These are phyloP conservation scores for Galerucella calmariensis DNA, from an alignment of 2,888 invertebrate species.

Conservation along the genomic window DNA sequence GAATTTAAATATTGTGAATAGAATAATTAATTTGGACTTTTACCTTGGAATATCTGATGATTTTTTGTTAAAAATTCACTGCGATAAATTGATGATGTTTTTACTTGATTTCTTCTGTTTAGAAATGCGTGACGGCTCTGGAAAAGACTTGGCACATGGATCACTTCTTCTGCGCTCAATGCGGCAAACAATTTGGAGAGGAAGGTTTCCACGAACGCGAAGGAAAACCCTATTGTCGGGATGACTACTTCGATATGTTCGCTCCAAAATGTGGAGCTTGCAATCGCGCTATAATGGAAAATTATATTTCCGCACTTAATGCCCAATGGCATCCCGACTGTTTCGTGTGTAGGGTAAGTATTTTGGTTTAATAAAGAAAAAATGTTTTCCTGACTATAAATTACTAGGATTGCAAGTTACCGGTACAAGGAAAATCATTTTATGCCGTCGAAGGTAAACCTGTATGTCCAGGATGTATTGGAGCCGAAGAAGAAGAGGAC, in stretches of 20 bases:
- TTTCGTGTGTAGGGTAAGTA: constrained; percentile 97
- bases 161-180: constrained; percentile 98
- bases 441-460: constrained; percentile 98
- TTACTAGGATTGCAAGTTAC: constrained; percentile 89
- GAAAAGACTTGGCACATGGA: constrained; percentile 99
- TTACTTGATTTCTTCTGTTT: constrained; percentile 59
- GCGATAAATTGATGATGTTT: neutral
- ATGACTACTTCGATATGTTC: constrained; percentile 97
- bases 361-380: constrained; percentile 12
- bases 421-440: constrained; percentile 95
- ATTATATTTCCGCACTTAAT: constrained; percentile 97
- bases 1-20: neutral
- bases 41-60: neutral
- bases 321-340: constrained; percentile 99
- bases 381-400: neutral
- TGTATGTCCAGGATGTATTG: constrained; percentile 93
- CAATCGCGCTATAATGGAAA: constrained; percentile 95
- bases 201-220: constrained; percentile 98
- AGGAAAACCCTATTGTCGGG: constrained; percentile 95
- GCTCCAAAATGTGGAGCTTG: constrained; percentile 98
- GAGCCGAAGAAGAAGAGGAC: constrained; percentile 86
- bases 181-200: constrained; percentile 96
- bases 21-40: neutral
- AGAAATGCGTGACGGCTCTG: constrained; percentile 99
- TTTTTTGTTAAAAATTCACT: constrained; percentile 1